Conservation (phyloP, 2,113 vertebrate genomes). For the Vulpes ferrilata region DNA sequence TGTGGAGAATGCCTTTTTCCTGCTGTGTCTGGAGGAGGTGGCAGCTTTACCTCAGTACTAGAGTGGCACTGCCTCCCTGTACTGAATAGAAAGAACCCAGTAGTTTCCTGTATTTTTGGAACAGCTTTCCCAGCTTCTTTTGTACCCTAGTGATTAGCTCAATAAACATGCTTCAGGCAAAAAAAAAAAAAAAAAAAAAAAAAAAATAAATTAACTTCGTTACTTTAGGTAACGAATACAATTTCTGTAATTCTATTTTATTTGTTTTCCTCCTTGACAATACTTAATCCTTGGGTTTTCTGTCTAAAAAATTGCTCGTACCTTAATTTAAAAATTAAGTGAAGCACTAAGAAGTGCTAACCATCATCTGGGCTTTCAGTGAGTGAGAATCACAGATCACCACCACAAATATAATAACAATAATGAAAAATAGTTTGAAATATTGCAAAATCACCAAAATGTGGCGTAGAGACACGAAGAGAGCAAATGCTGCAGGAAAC, state of each 20-base stretch:
- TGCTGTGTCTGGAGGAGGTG: background rate
- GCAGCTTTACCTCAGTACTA: background rate
- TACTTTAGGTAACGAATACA: background rate
- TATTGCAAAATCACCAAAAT: background rate
- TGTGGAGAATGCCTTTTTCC: background rate
- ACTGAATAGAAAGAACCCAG: background rate
- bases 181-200: no score
- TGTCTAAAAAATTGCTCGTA: background rate
- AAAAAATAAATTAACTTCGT: no score
- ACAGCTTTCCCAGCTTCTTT: background rate
- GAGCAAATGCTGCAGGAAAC: background rate
- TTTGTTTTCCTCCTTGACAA: background rate
- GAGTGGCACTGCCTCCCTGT: background rate
- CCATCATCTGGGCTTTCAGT: background rate
- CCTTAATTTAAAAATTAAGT: background rate
- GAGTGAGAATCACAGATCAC: background rate
- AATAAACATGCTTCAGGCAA: slow-evolving; percentile 75
- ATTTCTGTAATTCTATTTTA: background rate
- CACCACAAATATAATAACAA: background rate
- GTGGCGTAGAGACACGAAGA: background rate
- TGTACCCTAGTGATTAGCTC: background rate
- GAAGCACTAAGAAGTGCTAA: background rate
- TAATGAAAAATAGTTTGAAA: background rate
- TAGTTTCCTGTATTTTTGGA: background rate
- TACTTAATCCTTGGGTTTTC: background rate